Base-by-base conservation (phyloP, 2,888 invertebrate genomes). In the Fabriciana adippe region DNA sequence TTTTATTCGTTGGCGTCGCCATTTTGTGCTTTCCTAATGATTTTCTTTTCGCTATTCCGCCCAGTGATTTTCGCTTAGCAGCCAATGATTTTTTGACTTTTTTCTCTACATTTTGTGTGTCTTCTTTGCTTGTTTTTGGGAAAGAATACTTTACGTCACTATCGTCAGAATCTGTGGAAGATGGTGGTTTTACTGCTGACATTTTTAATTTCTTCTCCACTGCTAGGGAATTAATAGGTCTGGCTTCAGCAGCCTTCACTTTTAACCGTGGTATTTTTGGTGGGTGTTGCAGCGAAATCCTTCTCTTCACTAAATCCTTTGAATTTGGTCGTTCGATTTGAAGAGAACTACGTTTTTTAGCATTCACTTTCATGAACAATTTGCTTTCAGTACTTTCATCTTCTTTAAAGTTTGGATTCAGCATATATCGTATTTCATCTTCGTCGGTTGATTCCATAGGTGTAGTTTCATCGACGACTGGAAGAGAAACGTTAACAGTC, bases 111-210 rank as follows among this genome's bases (percentile, higher is more conserved):
- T 64, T 66, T 31, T 72, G 62, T 53, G 62, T 47, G 15, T 59
- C 48, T 45, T 71, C 69, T 15, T 60, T 45, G 21, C 64, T 73
- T 41, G 77, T 75, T 74, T 81, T 81, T 8, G 92, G 92, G 75
- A 92, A 92, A 21, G 92, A 90, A 76, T 92, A 92, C 81, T 92
- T 92, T 1, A 89, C 79, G 55, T 92, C 92, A 68, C 89, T 90
- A 64, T 92, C 92, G 51, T 92, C 92, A 0, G 92, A 91, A 76
- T 91, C 91, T 18, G 86, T 86, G 4, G 83, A 82, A 71, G 79
- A 77, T 72, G 76, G 75, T 69, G 81, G 71, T 68, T 87, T 84
- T 51, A 75, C 78, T 35, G 51, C 35, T 47, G 66, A 65, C 50
- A 75, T 60, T 76, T 84, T 84, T 45, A 74, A 60, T 47, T 73